Evolutionary conservation across 2,888 invertebrate genomes (phyloP).

Genomic region (Drosophila paranaensis): DNA sequence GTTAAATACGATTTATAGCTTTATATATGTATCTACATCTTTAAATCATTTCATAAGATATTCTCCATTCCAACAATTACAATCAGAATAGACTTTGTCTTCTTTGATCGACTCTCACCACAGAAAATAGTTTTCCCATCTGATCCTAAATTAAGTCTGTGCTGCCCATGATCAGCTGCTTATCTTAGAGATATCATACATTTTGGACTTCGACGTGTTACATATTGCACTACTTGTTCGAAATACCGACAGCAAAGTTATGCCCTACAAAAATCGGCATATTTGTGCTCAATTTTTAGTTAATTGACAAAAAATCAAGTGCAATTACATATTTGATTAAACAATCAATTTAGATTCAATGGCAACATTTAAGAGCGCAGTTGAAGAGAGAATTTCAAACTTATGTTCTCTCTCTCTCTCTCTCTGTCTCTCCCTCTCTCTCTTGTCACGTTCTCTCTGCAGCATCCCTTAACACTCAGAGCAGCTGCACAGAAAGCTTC

Average conservation of each 20-base stretch:
- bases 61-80: no score
- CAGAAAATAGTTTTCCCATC: no score
- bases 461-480: constrained; percentile 13
- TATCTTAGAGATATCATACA: not conserved
- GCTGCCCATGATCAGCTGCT: not conserved
- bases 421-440: not conserved
- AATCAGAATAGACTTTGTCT: no score
- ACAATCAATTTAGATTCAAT: not conserved
- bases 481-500: constrained; percentile 21
- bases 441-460: constrained; percentile 5
- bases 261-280: not conserved
- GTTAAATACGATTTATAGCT: no score
- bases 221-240: not conserved
- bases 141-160: not conserved
- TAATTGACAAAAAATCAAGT: constrained; percentile 12
- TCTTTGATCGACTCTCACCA: no score
- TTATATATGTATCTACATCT: no score
- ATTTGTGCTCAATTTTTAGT: not conserved
- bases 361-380: constrained; percentile 8
- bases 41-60: no score
- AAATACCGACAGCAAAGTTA: not conserved
- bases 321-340: constrained; percentile 22
- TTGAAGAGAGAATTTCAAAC: not conserved
- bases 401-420: no score
- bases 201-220: not conserved